phyloP scores from a whole-genome alignment of 2,888 invertebrate genomes.

The Metallyticus violacea region DNA sequence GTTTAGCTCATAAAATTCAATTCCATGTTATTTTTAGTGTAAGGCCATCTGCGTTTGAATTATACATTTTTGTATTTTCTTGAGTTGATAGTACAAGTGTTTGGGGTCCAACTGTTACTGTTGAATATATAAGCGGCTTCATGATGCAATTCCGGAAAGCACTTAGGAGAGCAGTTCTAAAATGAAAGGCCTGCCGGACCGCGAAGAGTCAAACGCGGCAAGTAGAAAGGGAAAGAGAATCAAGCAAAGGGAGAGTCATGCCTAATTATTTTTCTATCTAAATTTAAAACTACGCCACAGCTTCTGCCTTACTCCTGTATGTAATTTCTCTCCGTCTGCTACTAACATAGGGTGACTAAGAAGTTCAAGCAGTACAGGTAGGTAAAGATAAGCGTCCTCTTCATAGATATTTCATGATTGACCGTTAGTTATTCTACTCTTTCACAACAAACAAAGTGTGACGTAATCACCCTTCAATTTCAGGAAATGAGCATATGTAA shows the following conservation, averaged over 20 bases:
- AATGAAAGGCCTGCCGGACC: background rate
- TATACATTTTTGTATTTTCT: background rate
- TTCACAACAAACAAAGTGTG: too few relatives aligned
- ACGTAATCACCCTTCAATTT: too few relatives aligned
- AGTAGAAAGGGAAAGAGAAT: background rate
- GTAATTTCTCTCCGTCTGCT: background rate
- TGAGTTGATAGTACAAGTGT: background rate
- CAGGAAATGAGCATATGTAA: too few relatives aligned
- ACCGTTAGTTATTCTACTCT: too few relatives aligned
- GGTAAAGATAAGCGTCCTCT: too few relatives aligned
- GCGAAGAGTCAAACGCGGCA: background rate
- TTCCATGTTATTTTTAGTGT: too few relatives aligned
- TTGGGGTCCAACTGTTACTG: background rate
- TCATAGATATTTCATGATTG: too few relatives aligned
- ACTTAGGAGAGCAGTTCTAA: background rate
- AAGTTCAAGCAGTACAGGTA: background rate
- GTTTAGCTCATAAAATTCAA: too few relatives aligned
- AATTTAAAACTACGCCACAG: background rate
- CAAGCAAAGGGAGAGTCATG: background rate
- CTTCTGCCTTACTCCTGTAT: background rate
- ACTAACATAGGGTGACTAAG: background rate
- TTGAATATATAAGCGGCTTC: background rate
- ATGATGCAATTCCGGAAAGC: background rate
- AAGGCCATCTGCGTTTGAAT: background rate
- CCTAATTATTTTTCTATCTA: constrained; percentile 16